These are phyloP conservation scores for Psittacula derbiana DNA, from an alignment of 2,797 vertebrate genomes.

Conservation along the genomic window DNA sequence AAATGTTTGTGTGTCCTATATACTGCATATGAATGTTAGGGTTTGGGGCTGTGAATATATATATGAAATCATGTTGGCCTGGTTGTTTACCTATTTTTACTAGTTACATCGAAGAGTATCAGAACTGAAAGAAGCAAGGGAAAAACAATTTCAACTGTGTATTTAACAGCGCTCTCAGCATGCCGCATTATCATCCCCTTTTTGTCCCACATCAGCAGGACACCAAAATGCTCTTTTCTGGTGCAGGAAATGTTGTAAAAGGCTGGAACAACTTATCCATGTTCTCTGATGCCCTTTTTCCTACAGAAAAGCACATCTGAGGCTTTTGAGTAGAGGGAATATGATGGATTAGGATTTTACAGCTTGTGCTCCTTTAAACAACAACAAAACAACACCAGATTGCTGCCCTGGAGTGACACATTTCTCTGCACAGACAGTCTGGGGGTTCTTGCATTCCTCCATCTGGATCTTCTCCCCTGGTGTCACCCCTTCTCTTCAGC, in stretches of 20 bases:
- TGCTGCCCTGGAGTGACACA: fast-evolving
- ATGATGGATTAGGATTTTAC: neutral
- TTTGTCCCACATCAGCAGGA: neutral
- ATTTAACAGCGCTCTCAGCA: neutral
- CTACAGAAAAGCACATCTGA: neutral
- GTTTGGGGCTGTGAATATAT: neutral
- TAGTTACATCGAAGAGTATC: neutral
- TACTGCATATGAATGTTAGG: neutral
- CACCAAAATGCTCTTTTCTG: neutral
- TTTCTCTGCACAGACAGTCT: neutral
- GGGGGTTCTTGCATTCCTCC: neutral
- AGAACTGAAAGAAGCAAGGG: neutral
- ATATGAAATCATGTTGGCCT: neutral
- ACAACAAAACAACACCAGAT: neutral
- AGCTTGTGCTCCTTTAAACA: neutral
- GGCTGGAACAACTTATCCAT: neutral
- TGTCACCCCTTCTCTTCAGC: neutral
- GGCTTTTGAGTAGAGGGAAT: neutral
- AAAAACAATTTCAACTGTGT: neutral
- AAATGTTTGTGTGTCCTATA: neutral
- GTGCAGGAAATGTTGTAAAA: neutral
- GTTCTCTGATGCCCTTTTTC: neutral
- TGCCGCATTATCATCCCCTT: neutral
- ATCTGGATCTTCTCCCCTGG: neutral
- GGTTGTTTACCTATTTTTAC: neutral